These are phyloP conservation scores for Haemorhous mexicanus DNA, from an alignment of 2,113 vertebrate species.

Conservation along the genomic window DNA sequence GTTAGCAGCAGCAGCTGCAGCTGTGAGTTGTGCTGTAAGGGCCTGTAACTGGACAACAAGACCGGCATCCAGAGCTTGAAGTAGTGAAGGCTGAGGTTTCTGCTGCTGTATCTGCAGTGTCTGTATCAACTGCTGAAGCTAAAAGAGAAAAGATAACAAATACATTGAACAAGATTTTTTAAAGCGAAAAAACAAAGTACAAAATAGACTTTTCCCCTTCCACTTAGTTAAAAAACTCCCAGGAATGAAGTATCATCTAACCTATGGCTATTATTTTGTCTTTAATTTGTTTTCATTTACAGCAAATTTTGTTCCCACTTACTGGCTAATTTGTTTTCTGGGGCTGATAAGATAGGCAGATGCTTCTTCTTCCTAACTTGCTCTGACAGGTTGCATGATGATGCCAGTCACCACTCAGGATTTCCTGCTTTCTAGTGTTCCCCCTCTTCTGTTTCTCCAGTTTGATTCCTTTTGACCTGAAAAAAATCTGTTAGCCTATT, in stretches of 20 bases:
- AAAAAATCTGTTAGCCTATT: constrained; percentile 63
- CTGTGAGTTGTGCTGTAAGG: constrained; percentile 95
- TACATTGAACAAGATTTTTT: neutral
- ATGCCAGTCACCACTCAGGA: constrained; percentile 51
- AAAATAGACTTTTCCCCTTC: neutral
- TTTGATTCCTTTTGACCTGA: constrained; percentile 63
- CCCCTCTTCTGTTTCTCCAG: constrained; percentile 56
- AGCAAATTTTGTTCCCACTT: constrained; percentile 54
- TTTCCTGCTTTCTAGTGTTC: constrained; percentile 56
- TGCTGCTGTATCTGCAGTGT: constrained; percentile 97
- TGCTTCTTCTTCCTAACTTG: constrained; percentile 57
- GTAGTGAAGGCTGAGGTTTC: constrained; percentile 95
- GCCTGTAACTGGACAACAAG: constrained; percentile 96
- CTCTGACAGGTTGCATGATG: constrained; percentile 57
- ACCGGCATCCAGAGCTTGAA: constrained; percentile 94
- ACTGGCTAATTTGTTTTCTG: constrained; percentile 63
- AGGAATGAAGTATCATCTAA: neutral
- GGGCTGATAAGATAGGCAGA: constrained; percentile 49
- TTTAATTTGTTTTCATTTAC: constrained; percentile 23
- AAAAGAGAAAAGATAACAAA: neutral
- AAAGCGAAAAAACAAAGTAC: neutral
- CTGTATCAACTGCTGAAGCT: constrained; percentile 97
- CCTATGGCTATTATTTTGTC: neutral
- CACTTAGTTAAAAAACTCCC: neutral
- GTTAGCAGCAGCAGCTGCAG: constrained; percentile 91